These are phyloP conservation scores for Adineta ricciae DNA, from an alignment of 2,888 invertebrate genomes.

Conservation along the genomic window DNA sequence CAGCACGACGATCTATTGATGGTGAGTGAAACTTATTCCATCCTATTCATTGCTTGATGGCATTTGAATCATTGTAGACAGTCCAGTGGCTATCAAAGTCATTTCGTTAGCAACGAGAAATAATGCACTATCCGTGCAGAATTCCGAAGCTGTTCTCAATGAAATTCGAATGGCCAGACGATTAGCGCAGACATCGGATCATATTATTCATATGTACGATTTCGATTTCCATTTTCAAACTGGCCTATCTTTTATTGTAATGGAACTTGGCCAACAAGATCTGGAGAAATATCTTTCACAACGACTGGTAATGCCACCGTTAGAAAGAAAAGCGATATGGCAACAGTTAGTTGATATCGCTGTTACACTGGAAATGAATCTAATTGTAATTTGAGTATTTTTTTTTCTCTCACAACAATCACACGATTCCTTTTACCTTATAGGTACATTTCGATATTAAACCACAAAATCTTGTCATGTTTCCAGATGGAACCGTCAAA, in stretches of 20 bases:
- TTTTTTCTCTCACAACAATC: too few species aligned
- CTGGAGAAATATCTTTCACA: not conserved
- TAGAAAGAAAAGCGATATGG: not conserved
- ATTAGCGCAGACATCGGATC: not conserved
- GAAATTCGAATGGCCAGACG: not conserved
- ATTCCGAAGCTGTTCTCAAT: not conserved
- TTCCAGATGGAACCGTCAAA: too few species aligned
- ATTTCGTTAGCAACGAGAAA: not conserved
- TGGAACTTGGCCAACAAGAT: not conserved
- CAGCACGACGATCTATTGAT: not conserved
- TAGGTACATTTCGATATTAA: too few species aligned
- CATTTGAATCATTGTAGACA: not conserved
- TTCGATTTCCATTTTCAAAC: not conserved
- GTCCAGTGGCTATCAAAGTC: not conserved
- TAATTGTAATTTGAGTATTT: too few species aligned
- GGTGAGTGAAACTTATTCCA: not conserved
- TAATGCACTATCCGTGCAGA: not conserved
- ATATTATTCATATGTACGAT: not conserved
- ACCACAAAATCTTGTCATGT: too few species aligned
- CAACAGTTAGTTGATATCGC: not conserved
- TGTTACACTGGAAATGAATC: too few species aligned
- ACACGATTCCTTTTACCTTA: too few species aligned
- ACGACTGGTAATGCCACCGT: not conserved
- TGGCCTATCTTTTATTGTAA: not conserved
- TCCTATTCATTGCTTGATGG: too few species aligned